A percentile compares a stretch with the other conserved stretches of the same genome.
Conservation (phyloP, 2,113 vertebrate genomes). For the Clarias macrocephalus region DNA sequence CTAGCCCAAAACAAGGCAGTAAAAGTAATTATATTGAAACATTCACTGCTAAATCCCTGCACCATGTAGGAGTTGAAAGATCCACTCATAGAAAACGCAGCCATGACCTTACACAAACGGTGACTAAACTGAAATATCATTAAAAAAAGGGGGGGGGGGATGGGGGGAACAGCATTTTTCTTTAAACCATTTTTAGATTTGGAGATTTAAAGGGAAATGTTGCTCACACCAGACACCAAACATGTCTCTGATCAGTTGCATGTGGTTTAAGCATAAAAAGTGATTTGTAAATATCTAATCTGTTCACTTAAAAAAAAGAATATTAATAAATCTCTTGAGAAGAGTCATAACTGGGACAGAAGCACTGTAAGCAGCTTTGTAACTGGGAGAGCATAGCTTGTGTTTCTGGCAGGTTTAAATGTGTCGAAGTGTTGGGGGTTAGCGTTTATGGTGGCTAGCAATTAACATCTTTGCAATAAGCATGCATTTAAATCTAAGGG, state of each 20-base stretch:
- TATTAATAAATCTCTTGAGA: not conserved
- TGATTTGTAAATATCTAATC: not conserved
- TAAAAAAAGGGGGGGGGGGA: not conserved
- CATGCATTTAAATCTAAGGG: not conserved
- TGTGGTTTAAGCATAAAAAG: not conserved
- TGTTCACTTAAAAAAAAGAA: not conserved
- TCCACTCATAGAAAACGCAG: too few species aligned
- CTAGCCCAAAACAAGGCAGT: not conserved
- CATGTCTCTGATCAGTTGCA: not conserved
- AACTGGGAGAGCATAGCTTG: constrained; percentile 22
- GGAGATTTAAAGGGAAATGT: not conserved
- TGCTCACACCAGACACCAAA: not conserved
- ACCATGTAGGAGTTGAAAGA: not conserved
- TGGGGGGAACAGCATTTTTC: too few species aligned
- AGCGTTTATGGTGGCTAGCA: not conserved
- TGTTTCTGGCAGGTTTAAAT: constrained; percentile 1
- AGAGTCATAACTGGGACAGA: constrained; percentile 25
- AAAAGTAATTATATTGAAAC: not conserved
- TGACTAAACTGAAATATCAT: not conserved
- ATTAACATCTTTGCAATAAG: not conserved
- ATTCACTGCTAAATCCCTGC: not conserved
- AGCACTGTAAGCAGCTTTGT: constrained; percentile 53
- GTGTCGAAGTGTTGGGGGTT: constrained; percentile 50
- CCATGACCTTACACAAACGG: not conserved
- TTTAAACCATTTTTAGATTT: not conserved